Percentiles rank a stretch among this genome's conserved stretches.
Evolutionary conservation across 2,113 vertebrate species (phyloP).

Genomic region (Periophthalmodon schlosseri): DNA sequence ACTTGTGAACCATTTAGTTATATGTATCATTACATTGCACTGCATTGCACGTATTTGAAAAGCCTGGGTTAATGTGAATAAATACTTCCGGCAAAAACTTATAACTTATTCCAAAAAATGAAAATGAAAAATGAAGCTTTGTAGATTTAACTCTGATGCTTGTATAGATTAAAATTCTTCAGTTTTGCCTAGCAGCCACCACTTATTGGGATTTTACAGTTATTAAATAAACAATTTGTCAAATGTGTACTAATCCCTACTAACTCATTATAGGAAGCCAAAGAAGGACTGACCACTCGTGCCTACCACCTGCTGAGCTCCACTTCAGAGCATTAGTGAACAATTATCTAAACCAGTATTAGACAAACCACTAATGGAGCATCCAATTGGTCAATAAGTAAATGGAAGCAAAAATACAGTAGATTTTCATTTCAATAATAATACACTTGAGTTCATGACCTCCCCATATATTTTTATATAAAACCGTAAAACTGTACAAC

Average conservation of each 20-base stretch:
- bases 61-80: no score
- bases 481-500: slow-evolving; percentile 1
- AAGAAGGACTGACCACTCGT: background rate
- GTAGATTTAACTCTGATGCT: no score
- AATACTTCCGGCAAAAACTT: background rate
- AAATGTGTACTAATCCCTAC: background rate
- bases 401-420: background rate
- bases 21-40: background rate
- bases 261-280: background rate
- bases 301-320: background rate
- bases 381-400: background rate
- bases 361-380: background rate
- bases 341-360: background rate
- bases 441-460: background rate
- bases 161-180: no score
- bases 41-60: no score
- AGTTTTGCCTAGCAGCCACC: no score
- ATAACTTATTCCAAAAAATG: no score
- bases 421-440: background rate
- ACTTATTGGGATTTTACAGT: no score
- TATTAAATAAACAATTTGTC: background rate
- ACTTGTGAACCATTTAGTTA: background rate
- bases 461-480: background rate
- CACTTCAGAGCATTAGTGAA: background rate
- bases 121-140: no score